Evolutionary conservation across 2,888 invertebrate genomes (phyloP).

Genomic region (Drosophila atroscutellata): DNA sequence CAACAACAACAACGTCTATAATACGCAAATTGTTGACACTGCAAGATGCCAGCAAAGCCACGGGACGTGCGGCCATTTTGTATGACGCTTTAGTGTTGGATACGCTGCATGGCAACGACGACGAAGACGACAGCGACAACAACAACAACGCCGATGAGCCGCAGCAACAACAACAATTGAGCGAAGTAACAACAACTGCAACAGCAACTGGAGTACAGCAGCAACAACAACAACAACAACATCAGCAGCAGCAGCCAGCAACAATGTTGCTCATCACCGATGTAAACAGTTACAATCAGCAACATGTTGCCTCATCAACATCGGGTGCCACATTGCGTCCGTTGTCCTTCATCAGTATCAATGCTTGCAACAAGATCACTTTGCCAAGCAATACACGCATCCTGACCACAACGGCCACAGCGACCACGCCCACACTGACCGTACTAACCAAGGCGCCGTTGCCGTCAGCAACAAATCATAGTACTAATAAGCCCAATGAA

Average conservation of each 20-base stretch:
- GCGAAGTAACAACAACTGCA: conserved; percentile 11
- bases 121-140: conserved; percentile 61
- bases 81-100: conserved; percentile 84
- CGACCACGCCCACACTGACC: conserved; percentile 59
- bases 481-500: conserved; percentile 65
- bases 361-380: conserved; percentile 81
- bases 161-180: conserved; percentile 51
- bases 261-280: conserved; percentile 83
- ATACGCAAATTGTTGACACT: conserved; percentile 78
- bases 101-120: conserved; percentile 80
- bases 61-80: conserved; percentile 81
- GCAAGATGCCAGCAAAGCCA: conserved; percentile 74
- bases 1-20: conserved; percentile 58
- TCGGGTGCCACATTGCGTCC: conserved; percentile 73
- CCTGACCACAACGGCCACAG: conserved; percentile 65
- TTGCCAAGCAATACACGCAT: conserved; percentile 81
- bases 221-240: conserved; percentile 49
- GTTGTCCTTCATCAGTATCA: conserved; percentile 81
- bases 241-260: conserved; percentile 67
- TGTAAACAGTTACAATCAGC: conserved; percentile 77
- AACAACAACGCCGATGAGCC: conserved; percentile 39
- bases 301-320: conserved; percentile 48
- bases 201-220: conserved; percentile 1
- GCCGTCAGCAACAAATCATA: conserved; percentile 53
- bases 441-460: conserved; percentile 54